Evolutionary conservation across 2,797 vertebrate genomes (phyloP), one percentile per base, ranked within the genome.

Genomic region (Pagetopsis macropterus): DNA sequence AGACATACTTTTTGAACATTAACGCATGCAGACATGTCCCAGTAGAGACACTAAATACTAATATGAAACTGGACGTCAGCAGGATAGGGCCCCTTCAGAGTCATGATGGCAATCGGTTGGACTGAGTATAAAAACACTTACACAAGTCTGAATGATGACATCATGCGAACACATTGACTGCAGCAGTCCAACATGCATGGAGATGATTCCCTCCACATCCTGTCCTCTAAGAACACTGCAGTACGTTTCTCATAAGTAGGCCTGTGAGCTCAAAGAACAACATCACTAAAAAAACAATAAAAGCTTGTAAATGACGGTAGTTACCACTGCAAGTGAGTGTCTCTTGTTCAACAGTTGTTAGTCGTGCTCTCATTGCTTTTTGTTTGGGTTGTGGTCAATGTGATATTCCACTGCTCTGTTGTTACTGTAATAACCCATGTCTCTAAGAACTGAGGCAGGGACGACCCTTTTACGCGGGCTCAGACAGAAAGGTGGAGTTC

Each of bases 391-490:
- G 33, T 54, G 15, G 31, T 51, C 55, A 23, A 59, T 65, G 63
- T 71, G 65, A 31, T 72, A 65, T 45, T 37, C 31, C 62, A 63
- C 27, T 9, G 55, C n/a, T 66, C 6, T 41, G 43, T 60, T 75
- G 55, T 64, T 56, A 51, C 33, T 43, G 23, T 72, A 56, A 44
- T 74, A 45, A 70, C 65, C 67, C 70, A 21, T 75, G 17, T 72
- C 48, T 58, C 54, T 52, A 64, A 23, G 21, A 62, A 64, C 8
- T 44, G 14, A 55, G 73, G 50, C 37, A 60, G 31, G 43, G 55
- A 81, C 76, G 75, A 58, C 27, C 76, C 40, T 57, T 73, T 73
- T 76, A 70, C n/a, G 23, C 54, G 65, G 3, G 15, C 61, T 57
- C 44, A 70, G 49, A 78, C 27, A 64, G 65, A 69, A 82, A 65